Evolutionary conservation across 92 coral and sea anemone species (phyloP), one percentile per base, ranked within the genome.

Genomic region (Palythoa caribaeorum): DNA sequence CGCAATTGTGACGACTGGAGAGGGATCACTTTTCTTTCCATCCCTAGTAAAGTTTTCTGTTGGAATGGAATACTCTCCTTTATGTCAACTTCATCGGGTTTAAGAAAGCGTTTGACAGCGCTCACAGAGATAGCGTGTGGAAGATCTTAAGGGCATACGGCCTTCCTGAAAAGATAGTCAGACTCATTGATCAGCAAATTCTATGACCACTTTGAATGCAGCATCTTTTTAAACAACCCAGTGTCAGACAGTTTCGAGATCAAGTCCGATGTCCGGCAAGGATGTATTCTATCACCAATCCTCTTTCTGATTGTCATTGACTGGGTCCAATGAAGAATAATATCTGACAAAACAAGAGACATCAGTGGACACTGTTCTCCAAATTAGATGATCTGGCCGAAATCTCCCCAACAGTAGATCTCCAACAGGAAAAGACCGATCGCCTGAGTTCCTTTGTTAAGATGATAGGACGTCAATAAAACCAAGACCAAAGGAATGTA

Each of bases 1-100:
- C 54, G 37, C 21, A 76, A 77, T 51, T 76, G 86, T 65, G 89
- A 73, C 63, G 76, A 86, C 28, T 28, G 28, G 28, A 28, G 28
- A 28, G 28, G 28, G 28, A 28, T 28, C 28, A 28, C 28, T 28
- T 28, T 28, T 28, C 28, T 28, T 28, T 28, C 28, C 28, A 28
- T 28, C 28, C 28, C 28, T 0, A 28, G 28, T 28, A 28, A 28
- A 28, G 28, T 28, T 28, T 28, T 28, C 28, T 28, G 0, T 0
- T 65, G 71, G 71, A 65, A 65, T 65, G 16, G 16, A 65, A 65
- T 65, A 65, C 13, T 52, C 59, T 12, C 59, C 13, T 52, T 52
- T 52, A 52, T 52, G 59, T 52, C 59, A 52, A 52, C 59, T 52
- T 52, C 59, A 12, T 52, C 1, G 59, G 13, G 13, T 6, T 6